Evolutionary conservation across 2,888 invertebrate species (phyloP), one percentile per base, ranked within the genome.

Genomic region (Pocota personata): DNA sequence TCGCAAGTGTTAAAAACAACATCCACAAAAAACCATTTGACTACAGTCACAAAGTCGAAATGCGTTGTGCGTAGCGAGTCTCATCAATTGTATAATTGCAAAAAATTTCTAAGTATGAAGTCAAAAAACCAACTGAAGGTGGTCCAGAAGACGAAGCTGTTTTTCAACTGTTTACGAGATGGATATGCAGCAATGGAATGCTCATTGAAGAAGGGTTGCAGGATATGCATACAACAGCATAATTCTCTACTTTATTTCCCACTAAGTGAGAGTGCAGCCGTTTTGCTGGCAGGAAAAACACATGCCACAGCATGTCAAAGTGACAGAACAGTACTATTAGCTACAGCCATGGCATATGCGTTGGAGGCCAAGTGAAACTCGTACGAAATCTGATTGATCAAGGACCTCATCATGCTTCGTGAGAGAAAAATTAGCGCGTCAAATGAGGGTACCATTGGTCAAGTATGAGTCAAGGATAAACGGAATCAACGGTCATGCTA

Each of bases 101-200:
- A 66, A 32, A 32, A 7, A 32, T 50, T 62, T 24, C 19, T 62
- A 10, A 46, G 46, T 62, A 48, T 32, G 64, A 24, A 64, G 16
- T 48, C 48, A 48, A 64, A 64, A 48, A 48, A 48, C 1, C 64
- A 32, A 64, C 5, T 64, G 46, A 30, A 48, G 48, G 64, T 46
- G 48, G 67, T 48, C 52, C 50, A 67, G 35, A 50, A 8, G 35
- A 24, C 67, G 19, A 67, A 35, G 32, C 67, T 67, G 52, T 67
- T 37, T 52, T 52, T 67, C 50, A 67, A 67, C 52, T 66, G 48
- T 14, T 66, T 48, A 35, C 66, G 16, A 21, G 48, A 48, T 16
- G 62, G 46, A 27, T 24, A 66, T 46, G 46, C 64, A 0, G 66
- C 27, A 16, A 48, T 35, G 19, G 48, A 64, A 12, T 64, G 46